Conservation (phyloP, 2,888 invertebrate genomes). For the Mystacides longicornis region DNA sequence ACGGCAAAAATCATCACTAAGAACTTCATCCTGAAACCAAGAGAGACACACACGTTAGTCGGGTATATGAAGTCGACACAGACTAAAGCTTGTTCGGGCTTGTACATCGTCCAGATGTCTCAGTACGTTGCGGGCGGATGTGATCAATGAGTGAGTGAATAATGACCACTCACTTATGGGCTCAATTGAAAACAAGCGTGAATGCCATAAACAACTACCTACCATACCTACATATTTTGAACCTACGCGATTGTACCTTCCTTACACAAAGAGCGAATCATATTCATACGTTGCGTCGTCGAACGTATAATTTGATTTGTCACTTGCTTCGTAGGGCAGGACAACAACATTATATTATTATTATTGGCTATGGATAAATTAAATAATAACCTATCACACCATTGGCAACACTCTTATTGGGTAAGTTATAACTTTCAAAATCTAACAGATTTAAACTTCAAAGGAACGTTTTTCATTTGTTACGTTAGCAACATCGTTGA, state of each 20-base stretch:
- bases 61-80: constrained; percentile 10
- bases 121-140: constrained; percentile 21
- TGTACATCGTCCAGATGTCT: constrained; percentile 3
- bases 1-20: constrained; percentile 53
- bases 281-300: neutral
- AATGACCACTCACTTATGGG: constrained; percentile 21
- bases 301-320: neutral
- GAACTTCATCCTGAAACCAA: constrained; percentile 54
- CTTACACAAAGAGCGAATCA: neutral
- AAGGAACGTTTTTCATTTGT: too few relatives aligned
- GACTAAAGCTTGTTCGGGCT: constrained; percentile 6
- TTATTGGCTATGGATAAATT: neutral
- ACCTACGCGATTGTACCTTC: neutral
- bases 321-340: constrained; percentile 1
- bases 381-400: constrained; percentile 2
- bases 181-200: constrained; percentile 21
- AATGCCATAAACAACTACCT: neutral
- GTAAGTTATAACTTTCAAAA: too few relatives aligned
- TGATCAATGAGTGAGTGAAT: constrained; percentile 22
- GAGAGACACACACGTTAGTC: neutral
- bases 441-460: too few relatives aligned
- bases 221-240: neutral
- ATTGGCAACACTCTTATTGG: too few relatives aligned
- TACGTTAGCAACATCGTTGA: too few relatives aligned
- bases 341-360: neutral